Evolutionary conservation across 2,888 invertebrate genomes (phyloP).

Genomic region (Strigamia maritima): DNA sequence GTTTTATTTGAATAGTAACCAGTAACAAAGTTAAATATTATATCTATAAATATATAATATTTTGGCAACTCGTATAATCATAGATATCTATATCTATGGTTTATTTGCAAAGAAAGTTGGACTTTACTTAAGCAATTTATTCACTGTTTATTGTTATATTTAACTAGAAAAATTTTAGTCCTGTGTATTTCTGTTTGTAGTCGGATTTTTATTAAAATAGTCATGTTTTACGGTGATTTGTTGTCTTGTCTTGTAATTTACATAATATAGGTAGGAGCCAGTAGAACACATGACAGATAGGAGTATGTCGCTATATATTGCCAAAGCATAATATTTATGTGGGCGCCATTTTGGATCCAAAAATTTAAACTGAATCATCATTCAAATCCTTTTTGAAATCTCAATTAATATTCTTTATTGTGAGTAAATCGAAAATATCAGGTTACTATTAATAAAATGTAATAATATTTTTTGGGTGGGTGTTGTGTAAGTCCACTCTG

Average conservation of each 20-base stretch:
- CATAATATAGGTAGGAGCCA: no score
- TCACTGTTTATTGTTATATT: constrained; percentile 5
- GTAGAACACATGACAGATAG: no score
- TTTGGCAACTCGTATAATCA: background rate
- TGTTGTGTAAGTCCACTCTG: background rate
- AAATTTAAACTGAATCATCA: no score
- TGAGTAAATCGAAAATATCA: background rate
- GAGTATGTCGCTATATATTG: no score
- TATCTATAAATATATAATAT: background rate
- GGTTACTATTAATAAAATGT: background rate
- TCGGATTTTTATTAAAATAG: background rate
- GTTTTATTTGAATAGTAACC: no score
- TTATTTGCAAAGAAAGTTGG: background rate
- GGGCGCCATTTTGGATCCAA: no score
- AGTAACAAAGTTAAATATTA: background rate
- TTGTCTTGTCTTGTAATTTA: background rate
- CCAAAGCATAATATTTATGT: no score
- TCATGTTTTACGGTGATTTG: background rate
- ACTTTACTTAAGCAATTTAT: background rate
- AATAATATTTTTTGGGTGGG: background rate
- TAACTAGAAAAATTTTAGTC: background rate
- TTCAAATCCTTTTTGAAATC: no score
- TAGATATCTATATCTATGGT: background rate
- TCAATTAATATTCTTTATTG: no score
- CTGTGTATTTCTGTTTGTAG: constrained; percentile 5